Percentiles rank a stretch among this genome's conserved stretches.
Conservation (phyloP, 2,888 invertebrate genomes). For the Xanthorhoe designata region DNA sequence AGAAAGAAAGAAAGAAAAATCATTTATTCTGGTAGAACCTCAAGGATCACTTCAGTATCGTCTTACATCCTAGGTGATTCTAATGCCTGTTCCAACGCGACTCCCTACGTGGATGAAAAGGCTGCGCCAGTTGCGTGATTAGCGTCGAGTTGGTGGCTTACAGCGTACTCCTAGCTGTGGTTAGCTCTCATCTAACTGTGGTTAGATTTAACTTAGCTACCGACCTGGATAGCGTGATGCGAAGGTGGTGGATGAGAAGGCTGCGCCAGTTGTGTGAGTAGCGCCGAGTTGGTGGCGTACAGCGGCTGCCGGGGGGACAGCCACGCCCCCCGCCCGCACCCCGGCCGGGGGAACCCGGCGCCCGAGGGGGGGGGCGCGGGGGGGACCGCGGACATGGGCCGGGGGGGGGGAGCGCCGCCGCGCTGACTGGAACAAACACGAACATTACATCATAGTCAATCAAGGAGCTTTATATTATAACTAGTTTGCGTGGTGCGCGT, state of each 20-base stretch:
- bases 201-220: too few relatives aligned
- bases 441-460: too few relatives aligned
- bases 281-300: conserved; percentile 79
- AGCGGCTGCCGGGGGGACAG: conserved; percentile 68
- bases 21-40: too few relatives aligned
- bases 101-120: too few relatives aligned
- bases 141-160: conserved; percentile 79
- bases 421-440: conserved; percentile 50
- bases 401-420: conserved; percentile 48
- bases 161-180: too few relatives aligned
- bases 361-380: conserved; percentile 44
- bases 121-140: conserved; percentile 87
- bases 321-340: conserved; percentile 54
- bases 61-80: too few relatives aligned
- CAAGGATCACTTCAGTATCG: too few relatives aligned
- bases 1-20: too few relatives aligned
- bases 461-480: too few relatives aligned
- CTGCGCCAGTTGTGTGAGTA: conserved; percentile 87
- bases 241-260: conserved; percentile 84
- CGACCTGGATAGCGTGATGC: conserved; percentile 58
- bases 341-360: conserved; percentile 53
- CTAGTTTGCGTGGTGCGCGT: too few relatives aligned
- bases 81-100: too few relatives aligned
- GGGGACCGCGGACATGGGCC: conserved; percentile 22
- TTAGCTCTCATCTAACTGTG: too few relatives aligned